Conservation (phyloP, 2,888 invertebrate genomes). For the Andricus quercusramuli region DNA sequence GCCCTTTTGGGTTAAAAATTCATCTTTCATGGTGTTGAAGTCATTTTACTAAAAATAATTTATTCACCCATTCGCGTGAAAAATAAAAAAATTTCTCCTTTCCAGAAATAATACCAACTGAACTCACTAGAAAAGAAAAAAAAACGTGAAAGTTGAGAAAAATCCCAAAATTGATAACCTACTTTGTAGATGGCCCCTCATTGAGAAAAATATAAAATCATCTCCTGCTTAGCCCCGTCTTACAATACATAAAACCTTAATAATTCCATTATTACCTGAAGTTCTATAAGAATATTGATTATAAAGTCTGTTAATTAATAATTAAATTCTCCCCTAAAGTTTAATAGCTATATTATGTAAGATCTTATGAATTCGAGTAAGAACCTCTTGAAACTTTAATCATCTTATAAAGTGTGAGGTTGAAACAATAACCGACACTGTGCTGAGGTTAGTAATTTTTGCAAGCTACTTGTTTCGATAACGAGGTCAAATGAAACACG, state of each 20-base stretch:
- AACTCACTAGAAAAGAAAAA: too few relatives aligned
- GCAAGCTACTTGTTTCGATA: slow-evolving; percentile 54
- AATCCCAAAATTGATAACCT: too few relatives aligned
- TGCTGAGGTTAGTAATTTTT: slow-evolving; percentile 34
- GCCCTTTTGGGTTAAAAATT: too few relatives aligned
- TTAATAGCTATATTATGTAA: background rate
- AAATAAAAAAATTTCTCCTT: too few relatives aligned
- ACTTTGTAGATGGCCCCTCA: too few relatives aligned
- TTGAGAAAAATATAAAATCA: background rate
- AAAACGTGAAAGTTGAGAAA: too few relatives aligned
- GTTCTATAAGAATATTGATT: background rate
- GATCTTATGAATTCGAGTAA: background rate
- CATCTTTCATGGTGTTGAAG: too few relatives aligned
- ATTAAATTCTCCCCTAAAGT: background rate
- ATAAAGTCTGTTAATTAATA: background rate
- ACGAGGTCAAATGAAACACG: slow-evolving; percentile 57
- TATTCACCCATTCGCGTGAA: too few relatives aligned
- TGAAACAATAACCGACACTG: slow-evolving; percentile 8
- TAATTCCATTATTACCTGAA: background rate
- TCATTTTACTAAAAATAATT: too few relatives aligned
- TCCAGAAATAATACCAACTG: too few relatives aligned
- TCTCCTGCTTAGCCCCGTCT: too few relatives aligned
- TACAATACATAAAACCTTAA: too few relatives aligned
- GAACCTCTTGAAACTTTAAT: slow-evolving; percentile 18
- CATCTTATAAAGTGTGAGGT: slow-evolving; percentile 1